phyloP scores from a whole-genome alignment of 2,888 invertebrate genomes.

The Gari tellinella region DNA sequence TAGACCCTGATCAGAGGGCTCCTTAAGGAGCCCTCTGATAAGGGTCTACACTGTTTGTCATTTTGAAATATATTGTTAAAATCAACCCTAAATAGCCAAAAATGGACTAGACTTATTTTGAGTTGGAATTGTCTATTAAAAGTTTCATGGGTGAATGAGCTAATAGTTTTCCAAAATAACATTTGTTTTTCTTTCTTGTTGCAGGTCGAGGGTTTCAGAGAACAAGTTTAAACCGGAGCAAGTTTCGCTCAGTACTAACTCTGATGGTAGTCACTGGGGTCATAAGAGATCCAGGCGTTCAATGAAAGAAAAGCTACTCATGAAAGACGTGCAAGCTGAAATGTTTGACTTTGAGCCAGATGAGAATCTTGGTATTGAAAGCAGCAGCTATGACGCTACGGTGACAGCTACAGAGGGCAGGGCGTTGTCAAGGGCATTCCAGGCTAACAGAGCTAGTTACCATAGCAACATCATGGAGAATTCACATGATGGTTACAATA shows the following conservation, averaged over 20 bases:
- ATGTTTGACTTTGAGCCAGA: slow-evolving; percentile 65
- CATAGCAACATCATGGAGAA: slow-evolving; percentile 27
- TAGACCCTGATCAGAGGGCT: too few species aligned
- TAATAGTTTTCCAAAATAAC: too few species aligned
- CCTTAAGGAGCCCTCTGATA: too few species aligned
- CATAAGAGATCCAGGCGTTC: slow-evolving; percentile 56
- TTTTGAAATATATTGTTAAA: too few species aligned
- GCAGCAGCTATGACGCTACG: slow-evolving; percentile 53
- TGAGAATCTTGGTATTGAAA: slow-evolving; percentile 64
- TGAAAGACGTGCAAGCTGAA: slow-evolving; percentile 67
- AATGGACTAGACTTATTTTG: too few species aligned
- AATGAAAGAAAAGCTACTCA: slow-evolving; percentile 81
- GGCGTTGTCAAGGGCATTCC: slow-evolving; percentile 46
- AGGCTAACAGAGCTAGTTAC: slow-evolving; percentile 39
- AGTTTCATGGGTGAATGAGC: too few species aligned
- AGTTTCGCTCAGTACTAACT: slow-evolving; percentile 67
- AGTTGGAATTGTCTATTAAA: too few species aligned
- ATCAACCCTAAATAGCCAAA: too few species aligned
- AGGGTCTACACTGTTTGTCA: too few species aligned
- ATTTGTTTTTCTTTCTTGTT: slow-evolving; percentile 32
- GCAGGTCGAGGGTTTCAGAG: slow-evolving; percentile 69
- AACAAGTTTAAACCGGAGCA: slow-evolving; percentile 74
- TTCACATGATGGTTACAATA: neutral
- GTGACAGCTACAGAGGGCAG: slow-evolving; percentile 48
- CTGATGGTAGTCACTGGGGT: slow-evolving; percentile 15